Base-by-base conservation (phyloP, 2,797 vertebrate genomes). In the Tauraco hartlaubi region DNA sequence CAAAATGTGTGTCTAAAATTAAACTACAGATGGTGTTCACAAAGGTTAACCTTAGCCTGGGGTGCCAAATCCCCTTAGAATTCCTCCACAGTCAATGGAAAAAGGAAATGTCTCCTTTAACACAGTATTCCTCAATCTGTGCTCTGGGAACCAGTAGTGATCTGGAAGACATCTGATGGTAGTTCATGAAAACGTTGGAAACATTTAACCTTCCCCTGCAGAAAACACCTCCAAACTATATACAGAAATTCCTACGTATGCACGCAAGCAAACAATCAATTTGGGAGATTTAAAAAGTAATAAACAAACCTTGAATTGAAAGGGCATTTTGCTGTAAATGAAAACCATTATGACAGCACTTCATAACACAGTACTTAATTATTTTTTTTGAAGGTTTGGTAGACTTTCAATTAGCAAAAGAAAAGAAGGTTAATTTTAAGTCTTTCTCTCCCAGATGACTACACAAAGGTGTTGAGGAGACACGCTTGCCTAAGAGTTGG, bases 101-200 rank as follows among this genome's bases (percentile, higher is more conserved):
- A 97, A 90, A 94, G 81, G 87, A 95, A 95, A 94, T 41, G 44
- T 95, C 89, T 91, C 91, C 68, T 92, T 94, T 94, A 92, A 82
- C 43, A 63, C 43, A 74, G 41, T 95, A 49, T 74, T 88, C 61
- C 61, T 95, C 95, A 91, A 21, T 85, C 81, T 90, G 67, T 77
- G 56, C 49, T 91, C 92, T 92, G 91, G 71, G 59, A 96, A 94
- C 35, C 77, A 94, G 80, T 92, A 96, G 81, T 92, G 91, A 81
- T 97, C 96, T 96, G 96, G 96, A 97, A 95, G 95, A 92, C 92
- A 97, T 95, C 94, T 97, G 92, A 96, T 71, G 61, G 84, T 94
- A 92, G 92, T 91, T 92, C 94, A 92, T 82, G 92, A 95, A 94
- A 96, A 85, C 1, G 15, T 92, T 95, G 91, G 75, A 95, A 94